These are phyloP conservation scores for Pitangus sulphuratus DNA, from an alignment of 2,797 vertebrate species.

Conservation along the genomic window DNA sequence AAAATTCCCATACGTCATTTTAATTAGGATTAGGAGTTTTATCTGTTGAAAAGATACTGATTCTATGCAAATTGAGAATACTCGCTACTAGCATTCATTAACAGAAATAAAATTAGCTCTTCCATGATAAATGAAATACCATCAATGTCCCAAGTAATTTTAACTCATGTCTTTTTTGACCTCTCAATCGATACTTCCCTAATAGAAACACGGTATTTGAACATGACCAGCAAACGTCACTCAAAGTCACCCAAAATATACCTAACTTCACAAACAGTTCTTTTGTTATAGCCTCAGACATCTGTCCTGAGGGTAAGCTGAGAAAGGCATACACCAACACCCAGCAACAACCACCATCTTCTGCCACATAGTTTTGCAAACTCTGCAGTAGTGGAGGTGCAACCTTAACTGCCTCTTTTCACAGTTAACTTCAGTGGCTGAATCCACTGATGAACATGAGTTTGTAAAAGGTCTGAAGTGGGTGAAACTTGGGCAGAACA, in stretches of 20 bases:
- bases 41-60: constrained; percentile 9
- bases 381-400: neutral
- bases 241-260: neutral
- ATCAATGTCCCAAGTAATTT: neutral
- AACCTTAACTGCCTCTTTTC: neutral
- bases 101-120: neutral
- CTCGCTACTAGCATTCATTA: neutral
- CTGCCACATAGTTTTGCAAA: neutral
- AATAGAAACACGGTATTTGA: neutral
- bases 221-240: neutral
- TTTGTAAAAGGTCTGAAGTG: neutral
- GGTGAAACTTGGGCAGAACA: neutral
- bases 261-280: neutral
- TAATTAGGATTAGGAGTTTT: constrained; percentile 35
- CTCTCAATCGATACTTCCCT: neutral
- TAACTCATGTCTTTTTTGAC: neutral
- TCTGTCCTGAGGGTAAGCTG: neutral
- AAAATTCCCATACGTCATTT: neutral
- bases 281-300: neutral
- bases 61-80: constrained; percentile 16
- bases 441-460: neutral
- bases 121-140: neutral
- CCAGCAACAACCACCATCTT: neutral
- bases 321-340: neutral
- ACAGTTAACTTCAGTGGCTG: neutral